These are phyloP conservation scores for Drosophila athabasca DNA, from an alignment of 1,140 invertebrate species.

Conservation along the genomic window DNA sequence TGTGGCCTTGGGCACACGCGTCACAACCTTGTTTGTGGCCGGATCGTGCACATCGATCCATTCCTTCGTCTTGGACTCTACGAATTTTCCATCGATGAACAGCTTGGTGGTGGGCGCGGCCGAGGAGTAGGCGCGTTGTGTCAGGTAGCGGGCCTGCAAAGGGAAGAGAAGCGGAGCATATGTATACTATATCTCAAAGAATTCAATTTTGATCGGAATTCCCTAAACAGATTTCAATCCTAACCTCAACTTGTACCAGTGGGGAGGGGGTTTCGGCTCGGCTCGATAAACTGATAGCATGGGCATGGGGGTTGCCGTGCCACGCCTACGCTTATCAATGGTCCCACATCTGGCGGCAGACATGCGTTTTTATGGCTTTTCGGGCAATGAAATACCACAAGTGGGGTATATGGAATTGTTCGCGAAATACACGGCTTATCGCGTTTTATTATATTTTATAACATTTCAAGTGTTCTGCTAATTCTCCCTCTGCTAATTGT, in stretches of 20 bases:
- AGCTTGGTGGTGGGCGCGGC: constrained; percentile 91
- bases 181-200: not conserved
- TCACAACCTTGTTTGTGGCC: constrained; percentile 93
- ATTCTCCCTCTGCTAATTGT: constrained; percentile 26
- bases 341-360: constrained; percentile 34
- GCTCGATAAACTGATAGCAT: constrained; percentile 16
- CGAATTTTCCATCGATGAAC: constrained; percentile 97
- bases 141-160: constrained; percentile 60
- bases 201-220: too few species aligned
- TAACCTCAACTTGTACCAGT: too few species aligned
- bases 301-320: constrained; percentile 7
- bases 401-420: constrained; percentile 33
- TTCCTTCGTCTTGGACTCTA: constrained; percentile 95
- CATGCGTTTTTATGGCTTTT: constrained; percentile 32
- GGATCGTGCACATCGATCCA: constrained; percentile 98
- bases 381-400: not conserved
- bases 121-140: constrained; percentile 70
- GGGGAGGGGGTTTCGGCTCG: constrained; percentile 18
- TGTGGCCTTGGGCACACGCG: constrained; percentile 95
- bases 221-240: not conserved
- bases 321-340: constrained; percentile 58
- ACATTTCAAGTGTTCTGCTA: constrained; percentile 5
- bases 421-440: constrained; percentile 42
- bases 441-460: constrained; percentile 40
- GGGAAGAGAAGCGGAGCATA: not conserved